Conservation (phyloP, 2,888 invertebrate species). For the Drosophila mimetica region DNA sequence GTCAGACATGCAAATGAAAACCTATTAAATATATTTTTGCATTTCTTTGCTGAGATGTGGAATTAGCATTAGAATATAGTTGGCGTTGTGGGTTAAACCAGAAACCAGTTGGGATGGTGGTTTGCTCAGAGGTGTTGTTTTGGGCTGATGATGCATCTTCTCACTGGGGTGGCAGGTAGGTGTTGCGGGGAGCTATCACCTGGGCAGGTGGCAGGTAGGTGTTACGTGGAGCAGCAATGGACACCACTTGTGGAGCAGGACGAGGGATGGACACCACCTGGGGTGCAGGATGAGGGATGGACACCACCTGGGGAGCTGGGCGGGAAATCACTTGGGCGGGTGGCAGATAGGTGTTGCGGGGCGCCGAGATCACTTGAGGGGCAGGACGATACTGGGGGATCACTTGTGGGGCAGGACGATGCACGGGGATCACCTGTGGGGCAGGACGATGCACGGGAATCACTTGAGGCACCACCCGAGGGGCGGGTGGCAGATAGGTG, state of each 20-base stretch:
- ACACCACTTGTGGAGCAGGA: background rate
- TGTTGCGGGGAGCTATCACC: conserved; percentile 30
- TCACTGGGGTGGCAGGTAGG: conserved; percentile 48
- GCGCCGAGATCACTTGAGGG: background rate
- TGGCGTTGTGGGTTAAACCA: conserved; percentile 52
- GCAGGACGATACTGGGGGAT: conserved; percentile 13
- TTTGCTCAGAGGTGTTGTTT: conserved; percentile 9
- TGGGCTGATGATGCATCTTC: conserved; percentile 23
- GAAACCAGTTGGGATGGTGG: conserved; percentile 47
- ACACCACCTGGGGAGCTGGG: background rate
- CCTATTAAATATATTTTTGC: conserved; percentile 29
- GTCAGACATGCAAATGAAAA: conserved; percentile 60
- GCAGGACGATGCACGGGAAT: background rate
- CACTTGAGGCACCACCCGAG: conserved; percentile 21
- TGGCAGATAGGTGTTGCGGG: conserved; percentile 18
- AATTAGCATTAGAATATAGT: conserved; percentile 70
- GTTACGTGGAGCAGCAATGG: conserved; percentile 31
- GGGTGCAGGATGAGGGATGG: conserved; percentile 12
- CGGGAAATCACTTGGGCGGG: conserved; percentile 26
- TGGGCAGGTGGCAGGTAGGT: conserved; percentile 34
- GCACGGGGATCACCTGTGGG: background rate
- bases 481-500: conserved; percentile 48
- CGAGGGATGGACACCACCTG: background rate
- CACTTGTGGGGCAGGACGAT: conserved; percentile 4
- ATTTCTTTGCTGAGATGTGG: conserved; percentile 46